phyloP scores from a whole-genome alignment of 2,888 invertebrate species.

The Drosophila quasianomalipes region DNA sequence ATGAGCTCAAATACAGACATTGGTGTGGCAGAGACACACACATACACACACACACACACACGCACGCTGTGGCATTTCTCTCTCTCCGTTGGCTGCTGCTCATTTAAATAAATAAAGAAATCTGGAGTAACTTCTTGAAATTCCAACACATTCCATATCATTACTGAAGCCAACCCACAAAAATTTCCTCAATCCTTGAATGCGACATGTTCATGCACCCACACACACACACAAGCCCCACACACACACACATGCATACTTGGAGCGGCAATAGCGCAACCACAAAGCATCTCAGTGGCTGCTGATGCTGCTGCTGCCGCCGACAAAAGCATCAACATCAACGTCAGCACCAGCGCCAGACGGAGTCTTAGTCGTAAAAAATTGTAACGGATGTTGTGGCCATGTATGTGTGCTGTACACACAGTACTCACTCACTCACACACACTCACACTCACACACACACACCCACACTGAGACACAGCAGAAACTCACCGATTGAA shows the following conservation, averaged over 20 bases:
- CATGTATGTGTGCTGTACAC: conserved; percentile 60
- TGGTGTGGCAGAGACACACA: conserved; percentile 16
- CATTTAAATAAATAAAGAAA: conserved; percentile 83
- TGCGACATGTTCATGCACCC: conserved; percentile 62
- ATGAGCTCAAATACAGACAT: conserved; percentile 53
- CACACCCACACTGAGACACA: neutral
- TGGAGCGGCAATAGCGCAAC: conserved; percentile 52
- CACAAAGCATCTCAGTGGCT: conserved; percentile 64
- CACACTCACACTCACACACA: conserved; percentile 7
- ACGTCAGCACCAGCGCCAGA: conserved; percentile 63
- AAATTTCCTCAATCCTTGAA: conserved; percentile 82
- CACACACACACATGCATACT: conserved; percentile 37
- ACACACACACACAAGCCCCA: conserved; percentile 10
- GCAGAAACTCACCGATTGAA: conserved; percentile 43
- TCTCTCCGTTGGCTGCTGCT: conserved; percentile 63
- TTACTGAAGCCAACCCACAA: conserved; percentile 80
- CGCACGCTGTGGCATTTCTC: conserved; percentile 52
- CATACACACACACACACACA: conserved; percentile 13
- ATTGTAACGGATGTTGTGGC: conserved; percentile 80
- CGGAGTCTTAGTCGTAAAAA: conserved; percentile 74
- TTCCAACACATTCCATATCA: conserved; percentile 83
- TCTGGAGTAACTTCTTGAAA: conserved; percentile 82
- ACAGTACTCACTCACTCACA: conserved; percentile 27
- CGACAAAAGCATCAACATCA: conserved; percentile 75
- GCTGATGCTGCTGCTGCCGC: conserved; percentile 43